Percentiles rank a stretch among this genome's conserved stretches.
Conservation (phyloP, 2,888 invertebrate species). For the Bembecia ichneumoniformis region DNA sequence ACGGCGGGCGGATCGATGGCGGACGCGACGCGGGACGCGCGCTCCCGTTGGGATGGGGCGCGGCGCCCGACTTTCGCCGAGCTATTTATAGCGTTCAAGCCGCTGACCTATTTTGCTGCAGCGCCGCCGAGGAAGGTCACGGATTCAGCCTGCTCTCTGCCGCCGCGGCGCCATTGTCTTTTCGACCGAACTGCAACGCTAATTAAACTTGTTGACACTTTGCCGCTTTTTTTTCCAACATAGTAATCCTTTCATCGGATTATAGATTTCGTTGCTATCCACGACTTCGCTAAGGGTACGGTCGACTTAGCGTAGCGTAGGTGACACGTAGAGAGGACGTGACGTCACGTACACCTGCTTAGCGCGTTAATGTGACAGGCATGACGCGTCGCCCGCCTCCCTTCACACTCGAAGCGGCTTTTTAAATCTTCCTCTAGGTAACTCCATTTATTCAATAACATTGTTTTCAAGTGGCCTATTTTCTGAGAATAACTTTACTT, state of each 20-base stretch:
- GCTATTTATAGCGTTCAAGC: conserved; percentile 72
- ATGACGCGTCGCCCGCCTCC: neutral
- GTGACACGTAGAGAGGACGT: conserved; percentile 17
- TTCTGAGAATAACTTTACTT: too few relatives aligned
- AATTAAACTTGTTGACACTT: conserved; percentile 69
- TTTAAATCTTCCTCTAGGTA: conserved; percentile 20
- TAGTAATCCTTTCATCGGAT: conserved; percentile 20
- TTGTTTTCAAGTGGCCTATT: too few relatives aligned
- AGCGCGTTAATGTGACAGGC: conserved; percentile 21
- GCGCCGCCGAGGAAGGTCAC: conserved; percentile 67
- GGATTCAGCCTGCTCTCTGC: conserved; percentile 64
- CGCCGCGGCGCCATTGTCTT: conserved; percentile 66
- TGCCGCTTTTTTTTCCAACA: conserved; percentile 25
- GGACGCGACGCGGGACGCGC: conserved; percentile 25
- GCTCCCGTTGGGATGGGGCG: conserved; percentile 51
- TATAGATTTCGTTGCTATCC: conserved; percentile 5
- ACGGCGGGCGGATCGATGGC: conserved; percentile 21
- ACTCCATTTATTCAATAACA: conserved; percentile 6
- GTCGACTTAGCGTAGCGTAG: neutral
- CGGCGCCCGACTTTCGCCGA: conserved; percentile 68
- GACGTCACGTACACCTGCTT: conserved; percentile 48
- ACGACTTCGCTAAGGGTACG: neutral
- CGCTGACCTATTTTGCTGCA: conserved; percentile 72
- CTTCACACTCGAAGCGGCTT: conserved; percentile 12
- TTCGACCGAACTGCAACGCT: conserved; percentile 62